These are phyloP conservation scores for Rhamnusium bicolor DNA, from an alignment of 2,888 invertebrate species.

Conservation along the genomic window DNA sequence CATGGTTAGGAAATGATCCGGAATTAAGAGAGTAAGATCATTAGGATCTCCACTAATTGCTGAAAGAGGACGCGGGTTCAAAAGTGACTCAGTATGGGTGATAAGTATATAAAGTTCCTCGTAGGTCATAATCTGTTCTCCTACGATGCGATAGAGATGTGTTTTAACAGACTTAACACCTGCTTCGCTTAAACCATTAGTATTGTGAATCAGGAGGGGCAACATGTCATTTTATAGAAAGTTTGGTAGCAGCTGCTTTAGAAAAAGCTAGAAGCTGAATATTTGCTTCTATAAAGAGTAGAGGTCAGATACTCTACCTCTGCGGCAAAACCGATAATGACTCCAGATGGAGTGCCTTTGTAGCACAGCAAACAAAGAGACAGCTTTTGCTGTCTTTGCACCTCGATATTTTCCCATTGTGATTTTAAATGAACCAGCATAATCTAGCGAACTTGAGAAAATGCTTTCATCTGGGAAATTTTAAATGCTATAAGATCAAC, in stretches of 20 bases:
- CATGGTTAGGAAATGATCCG: not conserved
- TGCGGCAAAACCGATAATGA: not conserved
- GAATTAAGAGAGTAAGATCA: not conserved
- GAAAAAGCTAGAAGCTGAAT: no score
- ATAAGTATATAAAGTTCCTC: slow-evolving; percentile 3
- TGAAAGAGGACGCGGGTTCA: slow-evolving; percentile 8
- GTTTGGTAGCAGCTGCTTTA: not conserved
- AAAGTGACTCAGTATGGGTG: not conserved
- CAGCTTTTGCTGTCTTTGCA: no score
- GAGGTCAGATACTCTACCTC: not conserved
- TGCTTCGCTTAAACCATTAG: slow-evolving; percentile 2
- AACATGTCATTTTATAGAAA: not conserved
- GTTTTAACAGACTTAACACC: slow-evolving; percentile 13
- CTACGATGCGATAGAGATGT: slow-evolving; percentile 2
- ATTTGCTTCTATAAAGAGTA: not conserved
- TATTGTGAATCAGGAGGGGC: not conserved
- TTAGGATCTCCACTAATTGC: not conserved
- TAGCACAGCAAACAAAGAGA: not conserved
- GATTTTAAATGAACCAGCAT: no score
- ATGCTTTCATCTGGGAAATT: no score
- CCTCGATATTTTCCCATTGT: no score
- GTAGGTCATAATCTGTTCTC: not conserved
- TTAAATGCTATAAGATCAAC: no score
- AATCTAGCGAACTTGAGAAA: no score
- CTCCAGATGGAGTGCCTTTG: not conserved